Evolutionary conservation across 2,113 vertebrate genomes (phyloP).

Genomic region (Amblyornis subalaris): DNA sequence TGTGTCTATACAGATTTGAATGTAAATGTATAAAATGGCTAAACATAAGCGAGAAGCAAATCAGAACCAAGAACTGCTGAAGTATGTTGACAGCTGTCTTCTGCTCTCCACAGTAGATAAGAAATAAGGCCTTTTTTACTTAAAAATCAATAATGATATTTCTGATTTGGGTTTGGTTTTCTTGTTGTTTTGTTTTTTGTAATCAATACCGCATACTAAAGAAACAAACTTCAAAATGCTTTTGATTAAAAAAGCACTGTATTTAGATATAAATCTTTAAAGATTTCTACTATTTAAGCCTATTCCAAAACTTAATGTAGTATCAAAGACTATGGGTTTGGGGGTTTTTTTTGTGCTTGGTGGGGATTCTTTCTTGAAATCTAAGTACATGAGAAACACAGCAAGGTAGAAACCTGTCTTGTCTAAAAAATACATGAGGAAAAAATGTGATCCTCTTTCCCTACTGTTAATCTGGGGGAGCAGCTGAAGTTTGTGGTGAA

Average conservation of each 20-base stretch:
- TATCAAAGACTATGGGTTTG: not conserved
- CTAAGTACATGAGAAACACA: not conserved
- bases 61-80: not conserved
- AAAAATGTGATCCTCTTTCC: not conserved
- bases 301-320: not conserved
- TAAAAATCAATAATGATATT: constrained; percentile 4
- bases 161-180: not conserved
- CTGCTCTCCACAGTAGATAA: not conserved
- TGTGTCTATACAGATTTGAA: not conserved
- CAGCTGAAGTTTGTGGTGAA: not conserved
- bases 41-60: not conserved
- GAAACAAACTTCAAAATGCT: constrained; percentile 23
- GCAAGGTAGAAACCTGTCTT: not conserved
- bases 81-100: not conserved
- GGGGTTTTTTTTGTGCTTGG: not conserved
- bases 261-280: not conserved
- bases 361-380: not conserved
- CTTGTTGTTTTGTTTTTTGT: not conserved
- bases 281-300: not conserved
- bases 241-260: not conserved
- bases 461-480: not conserved
- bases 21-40: not conserved
- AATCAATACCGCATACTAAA: not conserved
- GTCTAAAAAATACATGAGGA: not conserved
- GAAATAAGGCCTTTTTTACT: constrained; percentile 1